Conservation (phyloP, 2,888 invertebrate species). For the Ommatoiulus sabulosus region DNA sequence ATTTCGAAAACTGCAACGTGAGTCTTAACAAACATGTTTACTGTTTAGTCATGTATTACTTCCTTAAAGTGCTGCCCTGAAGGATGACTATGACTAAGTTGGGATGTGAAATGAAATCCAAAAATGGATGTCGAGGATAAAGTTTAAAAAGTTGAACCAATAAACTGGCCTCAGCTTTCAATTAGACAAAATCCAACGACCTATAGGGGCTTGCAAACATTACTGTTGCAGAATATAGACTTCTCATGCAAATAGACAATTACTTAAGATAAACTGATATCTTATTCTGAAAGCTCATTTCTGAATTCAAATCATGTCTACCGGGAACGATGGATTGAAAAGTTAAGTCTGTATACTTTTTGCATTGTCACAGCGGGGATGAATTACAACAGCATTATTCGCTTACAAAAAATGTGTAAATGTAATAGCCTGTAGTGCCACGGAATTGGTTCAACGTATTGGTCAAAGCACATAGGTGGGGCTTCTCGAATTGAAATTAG, state of each 20-base stretch:
- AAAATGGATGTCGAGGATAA: not conserved
- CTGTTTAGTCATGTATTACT: not conserved
- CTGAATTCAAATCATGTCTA: not conserved
- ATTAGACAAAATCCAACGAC: not conserved
- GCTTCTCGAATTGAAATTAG: slow-evolving; percentile 23
- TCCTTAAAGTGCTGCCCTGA: slow-evolving; percentile 1
- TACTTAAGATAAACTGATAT: too few species aligned
- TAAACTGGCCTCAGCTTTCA: not conserved
- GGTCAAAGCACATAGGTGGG: not conserved
- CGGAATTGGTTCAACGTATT: not conserved
- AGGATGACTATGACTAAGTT: not conserved
- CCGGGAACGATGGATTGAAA: not conserved
- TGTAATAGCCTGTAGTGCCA: slow-evolving; percentile 1
- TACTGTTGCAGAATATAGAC: too few species aligned
- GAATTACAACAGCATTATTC: not conserved
- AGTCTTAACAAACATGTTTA: not conserved
- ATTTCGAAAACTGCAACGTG: not conserved
- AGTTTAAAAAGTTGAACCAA: not conserved
- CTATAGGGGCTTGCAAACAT: not conserved
- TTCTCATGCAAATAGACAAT: too few species aligned
- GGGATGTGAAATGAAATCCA: not conserved
- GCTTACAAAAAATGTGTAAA: not conserved
- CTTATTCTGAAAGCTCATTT: not conserved
- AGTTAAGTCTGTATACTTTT: not conserved
- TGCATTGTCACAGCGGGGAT: not conserved